Conservation (phyloP, 2,888 invertebrate genomes). For the Mesopsocus fuscifrons region DNA sequence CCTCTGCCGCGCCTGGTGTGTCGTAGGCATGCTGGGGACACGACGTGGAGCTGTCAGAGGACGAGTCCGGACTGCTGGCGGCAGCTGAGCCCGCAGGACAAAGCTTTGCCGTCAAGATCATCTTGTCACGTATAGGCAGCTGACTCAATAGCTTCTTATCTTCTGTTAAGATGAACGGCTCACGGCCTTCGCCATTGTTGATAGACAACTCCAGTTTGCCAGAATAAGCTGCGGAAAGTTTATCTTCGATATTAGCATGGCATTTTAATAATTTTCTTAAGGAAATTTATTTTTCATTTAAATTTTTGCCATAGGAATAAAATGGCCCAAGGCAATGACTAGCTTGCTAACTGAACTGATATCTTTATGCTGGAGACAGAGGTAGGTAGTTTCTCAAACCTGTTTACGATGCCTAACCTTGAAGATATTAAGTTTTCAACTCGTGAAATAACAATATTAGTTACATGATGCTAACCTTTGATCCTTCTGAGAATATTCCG, state of each 20-base stretch:
- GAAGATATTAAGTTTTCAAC: too few relatives aligned
- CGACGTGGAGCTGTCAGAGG: slow-evolving; percentile 85
- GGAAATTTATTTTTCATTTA: neutral
- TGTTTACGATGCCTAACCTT: too few relatives aligned
- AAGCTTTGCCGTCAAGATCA: slow-evolving; percentile 60
- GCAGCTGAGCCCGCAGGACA: slow-evolving; percentile 50
- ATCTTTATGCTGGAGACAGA: too few relatives aligned
- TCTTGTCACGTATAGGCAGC: slow-evolving; percentile 73
- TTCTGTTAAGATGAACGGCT: slow-evolving; percentile 41
- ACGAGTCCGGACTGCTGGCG: slow-evolving; percentile 75
- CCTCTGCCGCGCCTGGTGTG: slow-evolving; percentile 52
- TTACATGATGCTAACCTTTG: too few relatives aligned
- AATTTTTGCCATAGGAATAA: too few relatives aligned
- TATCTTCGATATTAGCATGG: slow-evolving; percentile 62
- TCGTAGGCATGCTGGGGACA: slow-evolving; percentile 77
- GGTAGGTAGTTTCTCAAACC: too few relatives aligned
- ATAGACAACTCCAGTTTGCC: neutral
- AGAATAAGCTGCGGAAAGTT: too few relatives aligned
- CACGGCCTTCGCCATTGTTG: slow-evolving; percentile 71
- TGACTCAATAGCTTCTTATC: slow-evolving; percentile 75
- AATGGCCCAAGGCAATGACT: too few relatives aligned
- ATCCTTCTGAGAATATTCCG: slow-evolving; percentile 50
- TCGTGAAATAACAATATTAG: too few relatives aligned
- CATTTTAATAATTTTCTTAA: slow-evolving; percentile 20
- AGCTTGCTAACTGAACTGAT: too few relatives aligned